Evolutionary conservation across 2,113 vertebrate species (phyloP), one percentile per base, ranked within the genome.

Genomic region (Ammospiza caudacuta): DNA sequence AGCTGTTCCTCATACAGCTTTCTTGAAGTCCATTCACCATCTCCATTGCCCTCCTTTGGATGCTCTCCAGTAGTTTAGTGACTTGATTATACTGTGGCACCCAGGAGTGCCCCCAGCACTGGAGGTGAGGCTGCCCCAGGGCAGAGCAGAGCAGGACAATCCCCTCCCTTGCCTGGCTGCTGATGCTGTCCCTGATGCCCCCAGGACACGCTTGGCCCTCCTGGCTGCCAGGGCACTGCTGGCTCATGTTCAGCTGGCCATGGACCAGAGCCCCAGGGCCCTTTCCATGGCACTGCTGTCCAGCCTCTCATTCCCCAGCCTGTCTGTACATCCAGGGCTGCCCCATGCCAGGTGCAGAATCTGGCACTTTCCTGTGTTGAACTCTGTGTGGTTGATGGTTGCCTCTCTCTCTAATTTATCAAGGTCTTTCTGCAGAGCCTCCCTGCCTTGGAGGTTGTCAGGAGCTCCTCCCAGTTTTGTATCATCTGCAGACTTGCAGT

Each of bases 281-380:
- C 41, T 41, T 41, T 41, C 41, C 41, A 41, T 41, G 12, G 12
- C 41, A 15, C 41, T 41, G 41, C 41, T 41, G 41, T 3, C 41
- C 41, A 41, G 41, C 41, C 41, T 41, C 41, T 41, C 41, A 3
- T 41, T 41, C 41, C 41, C 41, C 41, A 41, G 41, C 3, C 31
- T 67, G 44, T 35, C 44, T 5, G 7, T 37, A 5, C 21, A 37
- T 9, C 14, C 73, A 68, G 46, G 46, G 27, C 3, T 77, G 25
- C 6, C 31, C 22, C 46, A 52, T 18, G 6, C 52, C 46, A 44
- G 17, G 7, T 11, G 25, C 27, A 77, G 9, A 58, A 58, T 75
- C 1, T 0, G 0, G 4, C 5, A 58, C 16, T 6, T 4, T 1
- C 4, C 21, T 4, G 25, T 58, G 9, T 19, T 61, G 22, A 61